Percentiles rank a stretch among this genome's conserved stretches.
phyloP scores from a whole-genome alignment of 2,113 vertebrate genomes.

The Lasiurus cinereus region DNA sequence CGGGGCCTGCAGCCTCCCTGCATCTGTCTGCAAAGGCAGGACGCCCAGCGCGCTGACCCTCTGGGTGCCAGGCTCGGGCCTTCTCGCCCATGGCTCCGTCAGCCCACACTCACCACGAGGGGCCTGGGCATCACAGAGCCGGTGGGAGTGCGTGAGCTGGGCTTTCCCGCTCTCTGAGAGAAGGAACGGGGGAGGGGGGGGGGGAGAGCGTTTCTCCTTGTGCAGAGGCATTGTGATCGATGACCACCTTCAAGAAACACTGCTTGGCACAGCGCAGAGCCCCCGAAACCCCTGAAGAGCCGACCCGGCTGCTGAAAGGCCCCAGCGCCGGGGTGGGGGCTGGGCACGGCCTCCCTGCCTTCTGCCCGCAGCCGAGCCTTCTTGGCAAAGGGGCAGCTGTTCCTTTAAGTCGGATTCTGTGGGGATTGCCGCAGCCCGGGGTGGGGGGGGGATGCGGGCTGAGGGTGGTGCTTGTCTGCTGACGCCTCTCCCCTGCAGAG shows the following conservation, averaged over 20 bases:
- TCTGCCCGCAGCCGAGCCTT: accelerated
- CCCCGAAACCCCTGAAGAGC: neutral
- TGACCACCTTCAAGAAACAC: neutral
- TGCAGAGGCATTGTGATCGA: neutral
- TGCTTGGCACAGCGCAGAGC: neutral
- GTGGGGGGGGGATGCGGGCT: neutral
- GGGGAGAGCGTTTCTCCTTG: neutral
- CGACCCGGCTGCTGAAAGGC: neutral
- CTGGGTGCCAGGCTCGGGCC: neutral
- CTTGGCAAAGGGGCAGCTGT: neutral
- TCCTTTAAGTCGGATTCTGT: conserved; percentile 70
- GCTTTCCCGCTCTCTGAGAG: neutral
- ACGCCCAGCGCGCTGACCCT: neutral
- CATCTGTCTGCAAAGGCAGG: neutral
- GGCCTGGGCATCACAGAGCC: neutral
- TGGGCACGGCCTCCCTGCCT: neutral
- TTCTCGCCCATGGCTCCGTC: accelerated
- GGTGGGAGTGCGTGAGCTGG: neutral
- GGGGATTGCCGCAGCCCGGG: neutral
- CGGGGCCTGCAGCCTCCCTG: accelerated
- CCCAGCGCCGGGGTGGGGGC: accelerated
- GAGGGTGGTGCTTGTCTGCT: neutral
- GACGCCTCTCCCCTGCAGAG: neutral
- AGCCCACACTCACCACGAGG: too few relatives aligned
- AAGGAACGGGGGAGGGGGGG: too few relatives aligned